Evolutionary conservation across 2,888 invertebrate genomes (phyloP).

Genomic region (Callyntrura guangdongensis): DNA sequence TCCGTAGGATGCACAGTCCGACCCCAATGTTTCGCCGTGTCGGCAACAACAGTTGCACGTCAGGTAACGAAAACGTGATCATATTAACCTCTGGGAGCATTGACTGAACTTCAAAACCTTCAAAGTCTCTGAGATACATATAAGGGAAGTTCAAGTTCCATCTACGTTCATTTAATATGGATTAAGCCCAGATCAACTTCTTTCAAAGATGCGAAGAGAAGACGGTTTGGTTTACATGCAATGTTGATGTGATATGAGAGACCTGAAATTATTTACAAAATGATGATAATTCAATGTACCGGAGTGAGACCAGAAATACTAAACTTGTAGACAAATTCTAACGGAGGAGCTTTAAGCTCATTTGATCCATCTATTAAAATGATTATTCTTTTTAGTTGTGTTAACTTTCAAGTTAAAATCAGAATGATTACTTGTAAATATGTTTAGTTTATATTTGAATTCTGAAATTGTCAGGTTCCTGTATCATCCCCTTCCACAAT

Average conservation of each 20-base stretch:
- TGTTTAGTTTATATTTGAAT: slow-evolving; percentile 57
- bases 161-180: not conserved
- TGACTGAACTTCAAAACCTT: not conserved
- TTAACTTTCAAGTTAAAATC: not conserved
- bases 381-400: not conserved
- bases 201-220: too few relatives aligned
- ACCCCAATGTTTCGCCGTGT: not conserved
- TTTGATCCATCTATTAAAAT: not conserved
- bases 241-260: too few relatives aligned
- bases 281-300: not conserved
- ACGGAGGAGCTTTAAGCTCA: not conserved
- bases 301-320: not conserved
- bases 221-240: too few relatives aligned
- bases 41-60: slow-evolving; percentile 19
- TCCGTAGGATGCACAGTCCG: not conserved
- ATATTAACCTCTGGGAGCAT: slow-evolving; percentile 17
- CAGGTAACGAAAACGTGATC: slow-evolving; percentile 56
- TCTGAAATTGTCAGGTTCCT: slow-evolving; percentile 61
- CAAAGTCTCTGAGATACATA: not conserved
- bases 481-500: slow-evolving; percentile 47
- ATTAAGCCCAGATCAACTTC: too few relatives aligned
- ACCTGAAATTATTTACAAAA: not conserved
- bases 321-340: not conserved
- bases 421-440: slow-evolving; percentile 19
- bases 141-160: not conserved